Percentiles rank a stretch among this genome's conserved stretches.
These are phyloP conservation scores for Dicrostonyx torquatus DNA, from an alignment of 2,797 vertebrate species.

Conservation along the genomic window DNA sequence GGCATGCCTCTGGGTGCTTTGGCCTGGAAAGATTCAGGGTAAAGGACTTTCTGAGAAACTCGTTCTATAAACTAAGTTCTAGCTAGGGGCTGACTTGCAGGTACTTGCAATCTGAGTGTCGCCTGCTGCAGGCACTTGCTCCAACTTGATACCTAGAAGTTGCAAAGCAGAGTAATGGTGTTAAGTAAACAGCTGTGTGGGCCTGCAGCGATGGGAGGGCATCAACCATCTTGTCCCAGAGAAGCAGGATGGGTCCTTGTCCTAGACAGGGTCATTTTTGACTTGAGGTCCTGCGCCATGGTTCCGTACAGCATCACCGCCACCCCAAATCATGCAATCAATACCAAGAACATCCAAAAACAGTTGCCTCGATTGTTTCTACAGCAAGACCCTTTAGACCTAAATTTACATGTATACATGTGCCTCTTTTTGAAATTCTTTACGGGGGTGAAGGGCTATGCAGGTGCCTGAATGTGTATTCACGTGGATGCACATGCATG, in stretches of 20 bases:
- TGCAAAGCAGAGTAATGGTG: not conserved
- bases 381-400: not conserved
- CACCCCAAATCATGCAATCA: not conserved
- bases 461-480: not conserved
- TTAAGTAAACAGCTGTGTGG: accelerated
- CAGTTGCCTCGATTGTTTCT: not conserved
- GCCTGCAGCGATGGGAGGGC: not conserved
- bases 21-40: not conserved
- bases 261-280: not conserved
- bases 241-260: not conserved
- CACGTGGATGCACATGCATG: not conserved
- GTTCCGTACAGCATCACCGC: not conserved
- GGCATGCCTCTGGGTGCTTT: not conserved
- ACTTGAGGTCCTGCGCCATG: not conserved
- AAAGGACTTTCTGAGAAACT: not conserved
- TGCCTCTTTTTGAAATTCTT: not conserved
- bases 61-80: not conserved
- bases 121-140: accelerated
- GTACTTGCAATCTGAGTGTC: not conserved
- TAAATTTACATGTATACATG: not conserved
- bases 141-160: not conserved
- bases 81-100: not conserved
- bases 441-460: not conserved
- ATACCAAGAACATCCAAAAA: not conserved
- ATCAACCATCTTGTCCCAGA: not conserved